Base-by-base conservation (phyloP, 2,888 invertebrate species). In the Nasonovia ribisnigri region DNA sequence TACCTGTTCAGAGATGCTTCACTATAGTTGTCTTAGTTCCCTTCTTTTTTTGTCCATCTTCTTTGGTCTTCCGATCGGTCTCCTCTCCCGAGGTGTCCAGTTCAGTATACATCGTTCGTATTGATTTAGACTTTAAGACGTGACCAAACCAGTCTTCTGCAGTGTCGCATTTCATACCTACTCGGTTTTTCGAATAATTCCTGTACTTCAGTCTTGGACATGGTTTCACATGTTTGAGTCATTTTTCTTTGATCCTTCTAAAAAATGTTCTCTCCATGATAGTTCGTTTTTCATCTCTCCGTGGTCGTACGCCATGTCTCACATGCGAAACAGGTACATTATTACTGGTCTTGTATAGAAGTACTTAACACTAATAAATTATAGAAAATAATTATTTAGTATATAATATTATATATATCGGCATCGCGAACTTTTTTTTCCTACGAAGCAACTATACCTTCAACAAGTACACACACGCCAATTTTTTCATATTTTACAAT, bases 121-220 rank as follows among this genome's bases (percentile, higher is more conserved):
- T 91, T 84, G 24, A 54, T 51, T 84, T 42, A 84, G 16, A 16
- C n/a, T 54, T 84, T 84, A 84, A 24, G 42, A 54, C 51, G 48
- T 84, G 48, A 43, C 84, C 84, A 0, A 51, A 51, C 24, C 42
- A 84, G 42, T 10, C 84, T 84, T 84, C 26, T 84, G 8, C 26
- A 42, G 60, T 89, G 36, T n/a, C 57, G 43, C 60, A 89, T 89
- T 89, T 89, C 88, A 51, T 89, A 60, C n/a, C n/a, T 89, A 3
- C 6, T 57, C 24, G 11, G 36, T 36, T 43, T 89, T 43, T 43
- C 43, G 10, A 89, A 26, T 60, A 89, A 43, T 57, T 89, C 13
- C 89, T 89, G 29, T 57, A 43, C 26, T 89, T 60, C 13, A 13
- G 36, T 20, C 57, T 57, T 57, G 13, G 43, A 57, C 36, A 43